Conservation (phyloP, 2,797 vertebrate genomes). For the Enteromius anoplus region DNA sequence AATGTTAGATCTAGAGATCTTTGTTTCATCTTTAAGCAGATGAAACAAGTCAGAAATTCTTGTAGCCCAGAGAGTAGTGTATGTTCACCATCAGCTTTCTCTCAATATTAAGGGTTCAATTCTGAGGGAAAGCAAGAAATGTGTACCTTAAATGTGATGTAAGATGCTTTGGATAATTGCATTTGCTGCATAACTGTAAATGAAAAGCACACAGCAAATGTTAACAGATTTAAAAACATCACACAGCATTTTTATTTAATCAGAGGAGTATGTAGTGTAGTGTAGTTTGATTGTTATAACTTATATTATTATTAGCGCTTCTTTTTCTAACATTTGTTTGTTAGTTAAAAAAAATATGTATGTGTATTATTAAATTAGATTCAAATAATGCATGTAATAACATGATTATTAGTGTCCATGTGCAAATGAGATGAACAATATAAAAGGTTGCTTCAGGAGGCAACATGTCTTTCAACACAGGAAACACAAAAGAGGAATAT, state of each 20-base stretch:
- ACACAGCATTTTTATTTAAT: background rate
- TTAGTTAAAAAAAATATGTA: background rate
- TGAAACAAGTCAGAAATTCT: background rate
- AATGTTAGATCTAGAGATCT: background rate
- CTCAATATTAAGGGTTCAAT: background rate
- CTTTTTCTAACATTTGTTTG: background rate
- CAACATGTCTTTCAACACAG: background rate
- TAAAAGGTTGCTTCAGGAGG: background rate
- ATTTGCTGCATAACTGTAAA: background rate
- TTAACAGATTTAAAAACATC: background rate
- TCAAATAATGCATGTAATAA: background rate
- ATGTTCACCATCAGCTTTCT: background rate
- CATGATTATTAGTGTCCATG: background rate
- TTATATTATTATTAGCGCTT: background rate
- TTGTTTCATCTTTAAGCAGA: background rate
- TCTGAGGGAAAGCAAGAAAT: background rate
- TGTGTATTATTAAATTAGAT: background rate
- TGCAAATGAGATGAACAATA: background rate
- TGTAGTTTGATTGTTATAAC: background rate
- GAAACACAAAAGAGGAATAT: conserved; percentile 4
- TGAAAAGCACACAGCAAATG: no score
- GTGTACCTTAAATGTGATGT: background rate
- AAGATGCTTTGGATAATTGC: background rate
- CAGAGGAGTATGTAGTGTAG: background rate
- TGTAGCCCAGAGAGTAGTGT: background rate